Evolutionary conservation across 2,888 invertebrate species (phyloP), one percentile per base, ranked within the genome.

Genomic region (Polyommatus icarus): DNA sequence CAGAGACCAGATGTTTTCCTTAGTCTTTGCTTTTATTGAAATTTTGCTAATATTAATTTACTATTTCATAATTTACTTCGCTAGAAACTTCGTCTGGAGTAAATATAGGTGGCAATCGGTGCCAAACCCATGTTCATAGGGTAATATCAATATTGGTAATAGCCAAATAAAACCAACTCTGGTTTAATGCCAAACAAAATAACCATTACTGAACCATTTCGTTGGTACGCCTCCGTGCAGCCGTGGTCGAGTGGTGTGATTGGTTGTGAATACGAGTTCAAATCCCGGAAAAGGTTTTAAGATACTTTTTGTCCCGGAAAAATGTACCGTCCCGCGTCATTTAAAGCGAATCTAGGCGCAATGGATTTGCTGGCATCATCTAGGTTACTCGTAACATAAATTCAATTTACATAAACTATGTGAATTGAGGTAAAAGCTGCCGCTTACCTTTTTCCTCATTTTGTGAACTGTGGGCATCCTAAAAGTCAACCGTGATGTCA

Each of bases 171-270:
- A 73, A 46, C 4, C 61, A 61, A 61, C 61, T 50, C 20, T 73
- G 50, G 73, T 73, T 20, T 10, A 73, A 73, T 15, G 73, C 73
- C 73, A 73, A 73, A 73, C 73, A 46, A 46, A 73, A 73, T 73
- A 40, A 73, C 20, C 10, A 61, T 61, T 61, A 61, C 10, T 24
- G 12, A 59, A 59, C 59, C 61, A 24, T 61, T 61, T 24, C 10
- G 8, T 61, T 1, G 61, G 61, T 59, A 10, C 10, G 40, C 7
- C 36, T 10, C 15, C 15, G 15, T 50, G 40, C 7, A 7, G 1
- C 15, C 15, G 15, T 50, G 15, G 50, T 15, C 50, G 4, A 15
- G 15, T 50, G 54, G 54, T 54, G 18, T 18, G 18, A 54, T 18
- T 54, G 18, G 15, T 18, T 54, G 54, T 54, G 18, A 54, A 18